phyloP scores from a whole-genome alignment of 2,113 vertebrate species.

The Turnix velox region DNA sequence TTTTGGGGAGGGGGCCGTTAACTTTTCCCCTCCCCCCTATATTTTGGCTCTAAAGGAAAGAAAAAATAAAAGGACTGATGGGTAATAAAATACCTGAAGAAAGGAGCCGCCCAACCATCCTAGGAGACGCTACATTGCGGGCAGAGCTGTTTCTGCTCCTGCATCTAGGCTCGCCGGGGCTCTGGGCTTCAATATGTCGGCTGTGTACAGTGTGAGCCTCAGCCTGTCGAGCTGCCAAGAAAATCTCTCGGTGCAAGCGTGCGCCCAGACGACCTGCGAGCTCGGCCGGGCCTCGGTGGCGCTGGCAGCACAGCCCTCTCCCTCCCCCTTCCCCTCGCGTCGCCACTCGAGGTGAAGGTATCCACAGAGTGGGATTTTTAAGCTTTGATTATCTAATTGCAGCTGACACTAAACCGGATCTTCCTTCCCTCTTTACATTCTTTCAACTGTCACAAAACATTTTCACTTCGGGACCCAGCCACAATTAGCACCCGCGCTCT shows the following conservation, averaged over 20 bases:
- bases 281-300: constrained; percentile 69
- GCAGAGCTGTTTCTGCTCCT: constrained; percentile 76
- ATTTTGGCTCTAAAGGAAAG: constrained; percentile 45
- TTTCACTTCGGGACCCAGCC: constrained; percentile 71
- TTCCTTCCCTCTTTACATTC: constrained; percentile 74
- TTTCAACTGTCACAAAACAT: constrained; percentile 78
- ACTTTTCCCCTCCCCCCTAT: background rate
- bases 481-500: constrained; percentile 68
- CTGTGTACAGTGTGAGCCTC: constrained; percentile 77
- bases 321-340: constrained; percentile 62
- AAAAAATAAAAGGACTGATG: constrained; percentile 63
- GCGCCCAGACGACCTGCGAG: constrained; percentile 67
- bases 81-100: constrained; percentile 82
- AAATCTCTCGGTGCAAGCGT: constrained; percentile 75
- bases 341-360: constrained; percentile 36
- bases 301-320: constrained; percentile 68
- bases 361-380: constrained; percentile 52
- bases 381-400: constrained; percentile 75
- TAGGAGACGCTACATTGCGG: constrained; percentile 76
- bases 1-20: no score
- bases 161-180: constrained; percentile 71
- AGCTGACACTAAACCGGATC: constrained; percentile 75
- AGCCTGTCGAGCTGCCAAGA: constrained; percentile 83
- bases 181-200: constrained; percentile 69
- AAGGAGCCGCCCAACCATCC: constrained; percentile 72